Evolutionary conservation across 92 coral and sea anemone species (phyloP).

Genomic region (Isaurus tuberculatus): DNA sequence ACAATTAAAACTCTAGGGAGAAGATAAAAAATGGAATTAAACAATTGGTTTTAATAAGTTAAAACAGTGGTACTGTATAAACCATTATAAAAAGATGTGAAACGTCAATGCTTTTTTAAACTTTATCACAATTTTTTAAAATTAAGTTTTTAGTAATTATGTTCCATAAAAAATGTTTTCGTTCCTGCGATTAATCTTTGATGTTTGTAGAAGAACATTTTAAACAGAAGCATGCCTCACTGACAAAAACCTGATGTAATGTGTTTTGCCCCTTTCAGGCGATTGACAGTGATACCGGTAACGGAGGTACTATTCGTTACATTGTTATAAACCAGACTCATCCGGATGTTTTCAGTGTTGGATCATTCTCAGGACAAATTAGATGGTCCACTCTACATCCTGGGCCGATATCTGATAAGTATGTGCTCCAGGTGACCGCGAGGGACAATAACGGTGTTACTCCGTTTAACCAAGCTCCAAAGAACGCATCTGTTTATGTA

Average conservation of each 20-base stretch:
- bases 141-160: too few relatives aligned
- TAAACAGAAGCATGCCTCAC: neutral
- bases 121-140: too few relatives aligned
- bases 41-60: too few relatives aligned
- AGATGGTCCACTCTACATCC: constrained; percentile 39
- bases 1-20: too few relatives aligned
- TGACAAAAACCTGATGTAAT: neutral
- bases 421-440: constrained; percentile 62
- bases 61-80: too few relatives aligned
- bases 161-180: too few relatives aligned
- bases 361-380: constrained; percentile 65
- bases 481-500: constrained; percentile 65
- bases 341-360: constrained; percentile 61
- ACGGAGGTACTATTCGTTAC: constrained; percentile 64
- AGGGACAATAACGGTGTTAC: constrained; percentile 65
- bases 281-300: constrained; percentile 76
- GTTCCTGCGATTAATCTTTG: too few relatives aligned
- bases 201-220: too few relatives aligned
- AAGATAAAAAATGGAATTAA: too few relatives aligned
- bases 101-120: too few relatives aligned
- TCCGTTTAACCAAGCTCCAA: constrained; percentile 68
- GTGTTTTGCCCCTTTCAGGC: constrained; percentile 54
- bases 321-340: constrained; percentile 42
- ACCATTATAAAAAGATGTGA: too few relatives aligned
- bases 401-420: constrained; percentile 23